Percentiles rank a stretch among this genome's conserved stretches.
Conservation (phyloP, 2,113 vertebrate genomes). For the Nycticryphes semicollaris region DNA sequence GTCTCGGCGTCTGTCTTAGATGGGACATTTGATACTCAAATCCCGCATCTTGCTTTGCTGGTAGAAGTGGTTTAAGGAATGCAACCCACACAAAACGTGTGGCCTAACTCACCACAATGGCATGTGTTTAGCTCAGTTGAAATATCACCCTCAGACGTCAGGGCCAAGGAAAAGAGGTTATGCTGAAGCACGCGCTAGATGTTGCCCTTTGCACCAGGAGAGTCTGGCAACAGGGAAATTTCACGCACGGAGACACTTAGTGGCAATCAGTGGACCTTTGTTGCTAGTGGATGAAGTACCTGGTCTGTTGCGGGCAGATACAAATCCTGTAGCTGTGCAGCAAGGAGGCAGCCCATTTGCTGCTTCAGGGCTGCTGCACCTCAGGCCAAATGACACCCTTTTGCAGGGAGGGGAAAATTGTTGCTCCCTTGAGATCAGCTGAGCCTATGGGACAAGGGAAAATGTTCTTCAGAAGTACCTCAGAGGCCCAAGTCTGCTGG, state of each 20-base stretch:
- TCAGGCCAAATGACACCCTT: neutral
- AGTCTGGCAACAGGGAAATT: neutral
- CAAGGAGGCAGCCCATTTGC: neutral
- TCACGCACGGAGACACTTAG: accelerated
- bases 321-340: neutral
- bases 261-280: neutral
- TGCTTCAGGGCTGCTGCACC: neutral
- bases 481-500: neutral
- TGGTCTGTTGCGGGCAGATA: neutral
- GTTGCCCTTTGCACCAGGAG: neutral
- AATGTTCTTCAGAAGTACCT: neutral
- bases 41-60: neutral
- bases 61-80: neutral
- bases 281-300: neutral
- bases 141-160: neutral
- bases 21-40: neutral
- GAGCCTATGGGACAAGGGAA: neutral
- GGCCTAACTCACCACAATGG: neutral
- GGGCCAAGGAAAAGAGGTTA: neutral
- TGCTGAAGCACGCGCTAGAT: neutral
- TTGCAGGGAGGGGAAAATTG: neutral
- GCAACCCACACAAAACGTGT: neutral
- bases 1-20: neutral
- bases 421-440: neutral
- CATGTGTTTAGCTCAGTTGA: neutral